Evolutionary conservation across 2,113 vertebrate genomes (phyloP), one percentile per base, ranked within the genome.

Genomic region (Odocoileus virginianus): DNA sequence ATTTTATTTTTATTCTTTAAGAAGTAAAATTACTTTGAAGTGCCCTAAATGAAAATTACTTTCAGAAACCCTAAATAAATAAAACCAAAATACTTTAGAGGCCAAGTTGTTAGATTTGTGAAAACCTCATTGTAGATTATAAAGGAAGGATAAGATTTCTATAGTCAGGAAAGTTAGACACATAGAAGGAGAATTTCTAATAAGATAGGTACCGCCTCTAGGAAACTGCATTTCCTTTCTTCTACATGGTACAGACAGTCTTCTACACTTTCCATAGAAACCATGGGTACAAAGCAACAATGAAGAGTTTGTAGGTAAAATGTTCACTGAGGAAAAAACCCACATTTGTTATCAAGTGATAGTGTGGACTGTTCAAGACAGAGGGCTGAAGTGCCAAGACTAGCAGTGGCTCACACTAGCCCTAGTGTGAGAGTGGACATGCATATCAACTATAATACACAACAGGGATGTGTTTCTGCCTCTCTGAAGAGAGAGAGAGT

Each of bases 381-480:
- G 15, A 40, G 30, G 36, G 82, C 1, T 76, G 36, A 90, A 71
- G 13, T 54, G 15, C 19, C 4, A 25, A 40, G 40, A 84, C 87
- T 33, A 87, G 47, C 54, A 54, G 4, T 28, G 21, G 50, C 27
- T 40, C 40, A 40, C 40, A 40, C 40, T 40, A 40, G 6, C 27
- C 33, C 3, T 1, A 6, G 2, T 17, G 71, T 52, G 88, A 88
- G 13, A 67, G 64, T 33, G 5, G 33, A 54, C 12, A n/a, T 40
- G 8, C 85, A 76, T 97, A 97, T 96, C 97, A 96, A 95, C 91
- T 92, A 97, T 92, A 98, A 94, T 87, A 98, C n/a, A 94, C 88
- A 98, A 94, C 74, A 98, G 60, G 94, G 98, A 60, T n/a, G 67
- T 92, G 96, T 94, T 98, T 98, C 98, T 98, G 97, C 97, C 97